phyloP scores from a whole-genome alignment of 2,113 vertebrate genomes.

The Plestiodon gilberti region DNA sequence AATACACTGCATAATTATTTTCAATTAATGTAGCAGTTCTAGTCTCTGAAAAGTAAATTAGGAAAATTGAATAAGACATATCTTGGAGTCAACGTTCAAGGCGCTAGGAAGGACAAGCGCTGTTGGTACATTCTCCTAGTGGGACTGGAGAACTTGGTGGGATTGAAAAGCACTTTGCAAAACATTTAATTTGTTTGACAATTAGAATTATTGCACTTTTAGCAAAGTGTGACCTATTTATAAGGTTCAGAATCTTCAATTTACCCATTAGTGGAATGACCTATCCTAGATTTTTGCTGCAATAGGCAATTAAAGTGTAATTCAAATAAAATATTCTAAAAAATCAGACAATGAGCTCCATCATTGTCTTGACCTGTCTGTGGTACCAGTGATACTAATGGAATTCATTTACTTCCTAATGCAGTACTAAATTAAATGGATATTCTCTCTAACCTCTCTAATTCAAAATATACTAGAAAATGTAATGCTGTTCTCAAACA shows the following conservation, averaged over 20 bases:
- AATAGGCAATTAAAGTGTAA: conserved; percentile 45
- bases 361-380: not conserved
- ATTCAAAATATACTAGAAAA: conserved; percentile 1
- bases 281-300: conserved; percentile 16
- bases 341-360: conserved; percentile 7
- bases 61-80: not conserved
- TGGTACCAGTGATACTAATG: not conserved
- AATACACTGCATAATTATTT: not conserved
- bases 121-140: not conserved
- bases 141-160: not conserved
- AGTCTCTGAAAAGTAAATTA: not conserved
- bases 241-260: conserved; percentile 34
- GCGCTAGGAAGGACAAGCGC: not conserved
- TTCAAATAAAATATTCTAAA: conserved; percentile 2
- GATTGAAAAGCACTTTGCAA: not conserved
- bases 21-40: not conserved
- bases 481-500: conserved; percentile 10
- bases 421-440: not conserved
- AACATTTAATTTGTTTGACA: not conserved
- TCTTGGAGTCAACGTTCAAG: not conserved
- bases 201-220: conserved; percentile 24
- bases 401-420: not conserved
- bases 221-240: conserved; percentile 47
- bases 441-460: conserved; percentile 3
- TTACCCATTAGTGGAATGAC: conserved; percentile 33